phyloP scores from a whole-genome alignment of 1,140 invertebrate genomes.

The Pentalonia nigronervosa region DNA sequence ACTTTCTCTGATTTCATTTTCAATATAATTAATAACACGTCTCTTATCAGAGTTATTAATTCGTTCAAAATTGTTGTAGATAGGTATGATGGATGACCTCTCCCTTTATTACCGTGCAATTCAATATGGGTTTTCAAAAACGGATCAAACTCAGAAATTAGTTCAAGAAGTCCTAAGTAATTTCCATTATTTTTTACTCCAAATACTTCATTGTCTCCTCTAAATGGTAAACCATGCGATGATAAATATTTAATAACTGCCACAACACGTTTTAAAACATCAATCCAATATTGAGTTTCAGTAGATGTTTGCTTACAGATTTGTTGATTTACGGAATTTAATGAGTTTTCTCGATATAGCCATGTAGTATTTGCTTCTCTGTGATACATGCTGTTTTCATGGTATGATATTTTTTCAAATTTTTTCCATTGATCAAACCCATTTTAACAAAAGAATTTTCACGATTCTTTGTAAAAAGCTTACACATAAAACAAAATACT shows the following conservation, averaged over 20 bases:
- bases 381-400: conserved; percentile 24
- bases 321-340: conserved; percentile 25
- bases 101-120: conserved; percentile 62
- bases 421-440: conserved; percentile 19
- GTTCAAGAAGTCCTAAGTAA: conserved; percentile 62
- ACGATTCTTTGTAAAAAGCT: conserved; percentile 20
- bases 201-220: conserved; percentile 25
- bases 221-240: conserved; percentile 11
- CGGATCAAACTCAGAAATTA: conserved; percentile 62
- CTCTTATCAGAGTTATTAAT: conserved; percentile 60
- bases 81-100: conserved; percentile 62
- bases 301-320: conserved; percentile 20
- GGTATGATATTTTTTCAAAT: conserved; percentile 26
- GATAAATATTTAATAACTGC: conserved; percentile 23
- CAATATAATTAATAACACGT: conserved; percentile 46
- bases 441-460: conserved; percentile 13
- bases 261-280: conserved; percentile 42
- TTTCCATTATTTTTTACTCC: conserved; percentile 57
- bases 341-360: conserved; percentile 7
- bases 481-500: conserved; percentile 26
- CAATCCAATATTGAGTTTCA: conserved; percentile 26
- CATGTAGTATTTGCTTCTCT: conserved; percentile 23
- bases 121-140: conserved; percentile 63
- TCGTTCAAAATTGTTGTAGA: conserved; percentile 63
- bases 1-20: conserved; percentile 26